phyloP scores from a whole-genome alignment of 37 sponge, comb jelly and placozoan species.

The Petrosia ficiformis region DNA sequence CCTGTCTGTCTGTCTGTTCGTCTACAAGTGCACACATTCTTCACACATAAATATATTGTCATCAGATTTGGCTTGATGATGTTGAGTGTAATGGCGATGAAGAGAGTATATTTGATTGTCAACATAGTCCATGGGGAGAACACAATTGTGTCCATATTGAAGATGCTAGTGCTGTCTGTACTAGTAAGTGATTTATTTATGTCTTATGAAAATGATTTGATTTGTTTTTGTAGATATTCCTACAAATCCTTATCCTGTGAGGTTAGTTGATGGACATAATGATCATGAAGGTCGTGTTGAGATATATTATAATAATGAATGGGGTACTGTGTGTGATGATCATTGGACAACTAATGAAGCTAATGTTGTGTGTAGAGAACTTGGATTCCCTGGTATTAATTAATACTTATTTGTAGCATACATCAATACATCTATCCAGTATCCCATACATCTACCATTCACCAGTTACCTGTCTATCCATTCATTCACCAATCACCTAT shows the following conservation, averaged over 20 bases:
- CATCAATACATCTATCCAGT: neutral
- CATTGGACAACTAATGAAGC: constrained; percentile 48
- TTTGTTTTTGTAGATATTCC: constrained; percentile 6
- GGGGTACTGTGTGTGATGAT: constrained; percentile 75
- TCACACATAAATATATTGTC: too few relatives aligned
- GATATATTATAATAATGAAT: constrained; percentile 57
- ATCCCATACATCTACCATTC: neutral
- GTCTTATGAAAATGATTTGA: neutral
- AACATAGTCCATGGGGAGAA: constrained; percentile 36
- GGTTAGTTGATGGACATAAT: constrained; percentile 33
- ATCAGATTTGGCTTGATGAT: constrained; percentile 61
- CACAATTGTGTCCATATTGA: constrained; percentile 27
- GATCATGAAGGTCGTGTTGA: constrained; percentile 51
- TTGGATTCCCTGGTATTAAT: constrained; percentile 43
- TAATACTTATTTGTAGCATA: neutral
- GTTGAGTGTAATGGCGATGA: constrained; percentile 55
- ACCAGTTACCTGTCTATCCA: too few relatives aligned
- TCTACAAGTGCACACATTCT: too few relatives aligned
- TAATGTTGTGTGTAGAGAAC: constrained; percentile 29
- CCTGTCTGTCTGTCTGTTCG: too few relatives aligned
- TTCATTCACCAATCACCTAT: too few relatives aligned
- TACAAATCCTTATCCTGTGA: constrained; percentile 40
- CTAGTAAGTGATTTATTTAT: neutral
- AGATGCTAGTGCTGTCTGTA: constrained; percentile 61
- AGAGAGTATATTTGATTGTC: constrained; percentile 36